Evolutionary conservation across 2,888 invertebrate species (phyloP).

Genomic region (Metallyticus violacea): DNA sequence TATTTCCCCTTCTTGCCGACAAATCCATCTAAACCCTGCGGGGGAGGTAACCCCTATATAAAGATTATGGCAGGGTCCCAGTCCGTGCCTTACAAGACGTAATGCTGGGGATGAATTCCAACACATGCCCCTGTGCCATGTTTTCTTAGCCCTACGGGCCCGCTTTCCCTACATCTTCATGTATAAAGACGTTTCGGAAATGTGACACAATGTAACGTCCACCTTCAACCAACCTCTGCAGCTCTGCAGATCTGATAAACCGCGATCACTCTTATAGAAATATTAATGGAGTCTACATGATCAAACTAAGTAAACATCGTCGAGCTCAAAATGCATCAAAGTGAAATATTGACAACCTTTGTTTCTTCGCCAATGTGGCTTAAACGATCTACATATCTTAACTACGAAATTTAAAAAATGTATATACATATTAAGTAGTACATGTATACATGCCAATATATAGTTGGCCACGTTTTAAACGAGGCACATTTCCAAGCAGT

Average conservation of each 20-base stretch:
- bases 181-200: background rate
- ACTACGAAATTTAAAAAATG: too few species aligned
- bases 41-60: conserved; percentile 13
- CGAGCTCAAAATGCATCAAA: too few species aligned
- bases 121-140: background rate
- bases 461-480: too few species aligned
- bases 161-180: background rate
- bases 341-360: too few species aligned
- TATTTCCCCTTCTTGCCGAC: background rate
- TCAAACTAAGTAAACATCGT: background rate
- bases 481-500: too few species aligned
- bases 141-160: background rate
- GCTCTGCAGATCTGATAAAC: background rate
- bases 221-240: background rate
- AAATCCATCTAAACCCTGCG: background rate
- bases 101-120: conserved; percentile 12
- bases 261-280: background rate
- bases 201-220: background rate
- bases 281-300: background rate
- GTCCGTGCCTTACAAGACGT: background rate
- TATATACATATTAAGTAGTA: too few species aligned
- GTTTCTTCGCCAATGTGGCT: too few species aligned
- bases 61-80: conserved; percentile 1
- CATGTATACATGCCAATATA: too few species aligned
- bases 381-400: too few species aligned